phyloP scores from a whole-genome alignment of 2,113 vertebrate genomes.

The Clarias macrocephalus region DNA sequence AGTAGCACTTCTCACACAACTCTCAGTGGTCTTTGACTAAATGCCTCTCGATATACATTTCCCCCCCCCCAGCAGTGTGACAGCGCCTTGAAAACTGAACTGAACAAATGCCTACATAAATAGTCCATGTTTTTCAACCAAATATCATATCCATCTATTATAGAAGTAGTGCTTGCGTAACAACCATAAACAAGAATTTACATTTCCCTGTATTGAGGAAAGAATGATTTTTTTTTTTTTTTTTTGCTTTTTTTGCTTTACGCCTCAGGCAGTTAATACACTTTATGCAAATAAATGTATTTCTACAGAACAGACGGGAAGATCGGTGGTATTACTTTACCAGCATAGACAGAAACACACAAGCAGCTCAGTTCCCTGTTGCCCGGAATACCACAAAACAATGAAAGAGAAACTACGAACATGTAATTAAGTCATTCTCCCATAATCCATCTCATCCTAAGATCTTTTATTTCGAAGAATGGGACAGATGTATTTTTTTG shows the following conservation, averaged over 20 bases:
- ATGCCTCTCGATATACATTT: not conserved
- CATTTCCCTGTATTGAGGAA: conserved; percentile 11
- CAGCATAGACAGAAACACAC: not conserved
- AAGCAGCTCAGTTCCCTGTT: not conserved
- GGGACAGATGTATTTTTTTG: not conserved
- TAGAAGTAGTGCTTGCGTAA: not conserved
- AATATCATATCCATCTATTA: not conserved
- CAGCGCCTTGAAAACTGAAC: conserved; percentile 9
- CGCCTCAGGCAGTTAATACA: not conserved
- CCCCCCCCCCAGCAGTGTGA: not conserved
- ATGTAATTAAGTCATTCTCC: not conserved
- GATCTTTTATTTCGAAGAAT: not conserved
- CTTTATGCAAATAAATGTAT: not conserved
- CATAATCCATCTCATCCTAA: not conserved
- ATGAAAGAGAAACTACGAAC: not conserved
- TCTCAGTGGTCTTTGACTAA: conserved; percentile 28
- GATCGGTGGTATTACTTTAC: not conserved
- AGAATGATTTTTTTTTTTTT: not conserved
- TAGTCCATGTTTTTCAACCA: conserved; percentile 7
- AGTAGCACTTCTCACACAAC: conserved; percentile 37
- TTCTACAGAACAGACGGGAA: not conserved
- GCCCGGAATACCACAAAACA: not conserved
- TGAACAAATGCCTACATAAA: conserved; percentile 18
- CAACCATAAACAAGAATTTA: not conserved
- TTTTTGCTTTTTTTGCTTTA: not conserved